Percentiles rank a stretch among this genome's conserved stretches.
Evolutionary conservation across 2,888 invertebrate genomes (phyloP).

Genomic region (Parelbella ahira): DNA sequence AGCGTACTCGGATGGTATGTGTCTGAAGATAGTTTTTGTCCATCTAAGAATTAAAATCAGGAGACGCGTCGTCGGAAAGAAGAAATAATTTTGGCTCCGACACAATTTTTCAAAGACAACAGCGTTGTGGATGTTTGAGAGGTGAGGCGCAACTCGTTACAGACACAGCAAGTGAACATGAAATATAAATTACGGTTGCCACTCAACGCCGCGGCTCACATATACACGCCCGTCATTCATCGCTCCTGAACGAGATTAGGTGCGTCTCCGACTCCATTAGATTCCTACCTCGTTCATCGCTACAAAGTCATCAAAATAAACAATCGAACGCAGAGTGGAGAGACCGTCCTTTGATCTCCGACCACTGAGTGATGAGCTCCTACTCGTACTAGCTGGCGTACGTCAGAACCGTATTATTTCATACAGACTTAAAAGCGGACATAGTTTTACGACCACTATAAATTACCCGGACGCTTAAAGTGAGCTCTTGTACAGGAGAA

Average conservation of each 20-base stretch:
- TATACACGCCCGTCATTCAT: slow-evolving; percentile 28
- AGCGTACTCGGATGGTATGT: too few species aligned
- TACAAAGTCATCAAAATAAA: slow-evolving; percentile 62
- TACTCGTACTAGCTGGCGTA: slow-evolving; percentile 29
- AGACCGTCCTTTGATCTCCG: slow-evolving; percentile 51
- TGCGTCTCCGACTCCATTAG: slow-evolving; percentile 31
- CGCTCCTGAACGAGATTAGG: slow-evolving; percentile 24
- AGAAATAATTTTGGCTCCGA: too few species aligned
- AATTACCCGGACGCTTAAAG: slow-evolving; percentile 51
- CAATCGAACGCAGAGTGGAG: slow-evolving; percentile 36
- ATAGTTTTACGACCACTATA: slow-evolving; percentile 59
- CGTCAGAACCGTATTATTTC: slow-evolving; percentile 37
- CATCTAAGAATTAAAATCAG: too few species aligned
- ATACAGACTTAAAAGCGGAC: slow-evolving; percentile 58
- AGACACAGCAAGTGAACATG: too few species aligned
- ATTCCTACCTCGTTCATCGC: slow-evolving; percentile 36
- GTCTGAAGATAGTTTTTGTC: too few species aligned
- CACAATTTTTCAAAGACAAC: too few species aligned
- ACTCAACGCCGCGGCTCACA: too few species aligned
- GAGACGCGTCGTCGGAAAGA: too few species aligned
- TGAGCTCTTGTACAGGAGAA: slow-evolving; percentile 32
- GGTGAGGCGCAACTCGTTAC: too few species aligned
- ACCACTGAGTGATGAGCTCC: slow-evolving; percentile 44
- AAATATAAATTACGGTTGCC: too few species aligned
- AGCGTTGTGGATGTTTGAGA: too few species aligned